Base-by-base conservation (phyloP, 1,140 invertebrate species). In the Pseudoatta argentina region DNA sequence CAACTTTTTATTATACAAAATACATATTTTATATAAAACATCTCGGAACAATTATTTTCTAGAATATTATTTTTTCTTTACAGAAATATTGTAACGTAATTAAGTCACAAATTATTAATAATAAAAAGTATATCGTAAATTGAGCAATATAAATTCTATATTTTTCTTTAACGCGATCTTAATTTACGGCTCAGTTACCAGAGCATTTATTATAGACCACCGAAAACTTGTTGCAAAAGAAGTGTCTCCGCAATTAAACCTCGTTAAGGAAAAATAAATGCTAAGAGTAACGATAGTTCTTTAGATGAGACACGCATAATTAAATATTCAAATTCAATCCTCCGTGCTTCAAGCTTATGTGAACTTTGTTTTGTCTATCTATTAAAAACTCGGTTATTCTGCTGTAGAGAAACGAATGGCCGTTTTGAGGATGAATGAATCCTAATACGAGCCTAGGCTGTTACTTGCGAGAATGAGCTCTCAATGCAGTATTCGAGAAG, bases 1-100 rank as follows among this genome's bases (percentile, higher is more conserved):
- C 66, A 87, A 87, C 73, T 85, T 77, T 89, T 87, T 59, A 75
- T 87, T 24, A 21, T 10, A 55, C 59, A 66, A 27, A 77, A 3
- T 44, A 63, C 1, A 24, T 63, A 7, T 39, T 14, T 34, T 34
- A n/a, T 53, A 30, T 24, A 61, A 76, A 7, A 59, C 8, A 8
- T 6, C 7, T 67, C 7, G 14, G 6, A 4, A 24, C 0, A 30
- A 21, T 51, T 34, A 30, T 39, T 4, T 34, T 21, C 30, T 53
- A 6, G 1, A 66, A 66, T 21, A 14, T 77, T 30, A 64, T 24
- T 24, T 51, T 53, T 59, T 1, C 3, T 21, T 0, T 10, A 7
- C 16, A 10, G 2, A 51, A 48, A 53, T 48, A 0, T 30, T 3
- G 30, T 24, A 24, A 53, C 2, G 4, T 14, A 76, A 59, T 44